phyloP scores from a whole-genome alignment of 2,797 vertebrate species.

The Enteromius argenteus region DNA sequence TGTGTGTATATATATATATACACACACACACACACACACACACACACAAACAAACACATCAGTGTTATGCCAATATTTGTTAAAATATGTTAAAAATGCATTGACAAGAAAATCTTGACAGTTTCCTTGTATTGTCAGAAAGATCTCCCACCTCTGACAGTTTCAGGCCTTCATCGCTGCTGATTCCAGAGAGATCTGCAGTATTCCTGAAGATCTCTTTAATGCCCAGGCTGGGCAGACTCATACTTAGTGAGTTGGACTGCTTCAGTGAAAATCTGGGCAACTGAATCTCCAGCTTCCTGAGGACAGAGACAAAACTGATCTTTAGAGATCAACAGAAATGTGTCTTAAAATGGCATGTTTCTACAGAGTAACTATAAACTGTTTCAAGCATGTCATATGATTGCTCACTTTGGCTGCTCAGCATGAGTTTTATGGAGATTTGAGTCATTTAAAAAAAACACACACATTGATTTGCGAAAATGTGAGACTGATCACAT shows the following conservation, averaged over 20 bases:
- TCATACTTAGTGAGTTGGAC: constrained; percentile 67
- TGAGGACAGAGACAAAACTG: constrained; percentile 56
- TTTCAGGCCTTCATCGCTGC: constrained; percentile 59
- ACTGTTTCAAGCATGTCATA: background rate
- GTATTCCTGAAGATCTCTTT: constrained; percentile 68
- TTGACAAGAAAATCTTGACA: background rate
- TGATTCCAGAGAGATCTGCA: constrained; percentile 70
- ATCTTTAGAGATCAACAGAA: constrained; percentile 7
- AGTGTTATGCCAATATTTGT: background rate
- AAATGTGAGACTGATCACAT: background rate
- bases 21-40: background rate
- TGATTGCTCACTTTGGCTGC: constrained; percentile 17
- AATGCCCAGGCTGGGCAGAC: constrained; percentile 68
- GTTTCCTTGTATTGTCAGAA: constrained; percentile 2
- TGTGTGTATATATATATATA: background rate
- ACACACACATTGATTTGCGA: background rate
- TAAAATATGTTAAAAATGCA: background rate
- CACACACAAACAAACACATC: background rate
- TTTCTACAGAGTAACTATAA: background rate
- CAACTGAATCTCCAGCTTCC: constrained; percentile 80
- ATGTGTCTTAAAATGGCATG: background rate
- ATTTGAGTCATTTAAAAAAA: constrained; percentile 13
- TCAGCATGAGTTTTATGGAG: constrained; percentile 15
- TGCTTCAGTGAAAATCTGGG: constrained; percentile 74
- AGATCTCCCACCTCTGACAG: constrained; percentile 72